phyloP scores from a whole-genome alignment of 37 sponge, comb jelly and placozoan species.

The Petrosia ficiformis region DNA sequence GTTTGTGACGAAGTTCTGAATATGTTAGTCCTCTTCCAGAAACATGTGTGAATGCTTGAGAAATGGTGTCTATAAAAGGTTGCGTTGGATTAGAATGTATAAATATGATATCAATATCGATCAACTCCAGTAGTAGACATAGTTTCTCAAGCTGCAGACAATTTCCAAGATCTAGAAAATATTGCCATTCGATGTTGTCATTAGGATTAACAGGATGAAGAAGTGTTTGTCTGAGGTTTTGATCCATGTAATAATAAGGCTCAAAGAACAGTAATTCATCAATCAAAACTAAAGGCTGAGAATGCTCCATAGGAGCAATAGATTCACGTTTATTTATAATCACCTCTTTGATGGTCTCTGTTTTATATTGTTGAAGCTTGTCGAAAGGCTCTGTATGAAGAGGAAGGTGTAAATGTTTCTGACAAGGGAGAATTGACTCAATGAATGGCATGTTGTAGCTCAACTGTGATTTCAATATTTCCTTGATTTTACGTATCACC shows the following conservation, averaged over 20 bases:
- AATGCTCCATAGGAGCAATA: not conserved
- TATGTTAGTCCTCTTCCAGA: not conserved
- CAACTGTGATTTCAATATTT: no score
- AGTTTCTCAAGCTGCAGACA: not conserved
- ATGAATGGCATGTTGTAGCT: no score
- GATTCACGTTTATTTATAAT: not conserved
- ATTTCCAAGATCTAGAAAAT: not conserved
- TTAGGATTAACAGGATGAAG: not conserved
- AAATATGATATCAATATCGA: not conserved
- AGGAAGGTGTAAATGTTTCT: no score
- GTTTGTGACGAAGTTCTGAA: not conserved
- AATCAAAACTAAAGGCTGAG: not conserved
- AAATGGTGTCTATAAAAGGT: not conserved
- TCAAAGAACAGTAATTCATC: not conserved
- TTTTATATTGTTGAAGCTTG: no score
- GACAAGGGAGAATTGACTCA: no score
- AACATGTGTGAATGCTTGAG: not conserved
- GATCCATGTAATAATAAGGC: constrained; percentile 3
- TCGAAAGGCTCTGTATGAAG: no score
- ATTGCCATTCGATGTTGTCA: not conserved
- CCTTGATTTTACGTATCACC: no score
- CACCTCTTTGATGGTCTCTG: no score
- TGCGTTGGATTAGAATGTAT: not conserved
- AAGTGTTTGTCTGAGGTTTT: not conserved
- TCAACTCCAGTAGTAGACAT: not conserved